Base-by-base conservation (phyloP, 2,797 vertebrate species). In the Tolypeutes matacus region DNA sequence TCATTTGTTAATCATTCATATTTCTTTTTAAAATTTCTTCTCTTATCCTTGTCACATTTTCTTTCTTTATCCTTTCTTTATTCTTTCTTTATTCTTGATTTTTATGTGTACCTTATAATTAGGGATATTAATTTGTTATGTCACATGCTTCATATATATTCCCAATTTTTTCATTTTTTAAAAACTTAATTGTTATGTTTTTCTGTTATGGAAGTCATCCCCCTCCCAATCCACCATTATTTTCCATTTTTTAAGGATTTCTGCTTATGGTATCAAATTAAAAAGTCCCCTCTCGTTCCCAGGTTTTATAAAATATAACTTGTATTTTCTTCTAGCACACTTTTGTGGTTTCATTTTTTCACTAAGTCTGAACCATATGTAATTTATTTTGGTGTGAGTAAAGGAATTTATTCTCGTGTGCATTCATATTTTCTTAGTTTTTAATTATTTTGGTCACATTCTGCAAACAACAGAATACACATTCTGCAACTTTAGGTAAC, bases 171-270 rank as follows among this genome's bases (percentile, higher is more conserved):
- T 84, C 49, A 75, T 89, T 95, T 87, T 93, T 92, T 42, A 91
- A 86, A 56, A 75, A 86, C 29, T 69, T 46, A 27, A 11, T 60
- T 88, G 73, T 77, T 17, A 21, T 25, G 9, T 67, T 72, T 73
- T 65, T 89, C 51, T 78, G 65, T 83, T 51, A 12, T 67, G 17
- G 10, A 83, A 70, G 20, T 65, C n/a, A 17, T 65, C 14, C 13
- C 31, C 12, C 2, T 15, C n/a, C 18, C 6, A 3, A 53, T 36
- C 42, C 29, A 60, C 36, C 4, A n/a, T 51, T 82, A 80, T 72
- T 90, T 95, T 77, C 39, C 34, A 46, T 77, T 90, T 92, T 92
- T 82, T 78, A 78, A 86, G 23, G 31, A 70, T 88, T 94, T 95
- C 82, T 85, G 12, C 20, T 29, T 31, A 13, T 70, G 34, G 13